These are phyloP conservation scores for Xenotilapia flavipinnis DNA, from an alignment of 2,113 vertebrate species.

Conservation along the genomic window DNA sequence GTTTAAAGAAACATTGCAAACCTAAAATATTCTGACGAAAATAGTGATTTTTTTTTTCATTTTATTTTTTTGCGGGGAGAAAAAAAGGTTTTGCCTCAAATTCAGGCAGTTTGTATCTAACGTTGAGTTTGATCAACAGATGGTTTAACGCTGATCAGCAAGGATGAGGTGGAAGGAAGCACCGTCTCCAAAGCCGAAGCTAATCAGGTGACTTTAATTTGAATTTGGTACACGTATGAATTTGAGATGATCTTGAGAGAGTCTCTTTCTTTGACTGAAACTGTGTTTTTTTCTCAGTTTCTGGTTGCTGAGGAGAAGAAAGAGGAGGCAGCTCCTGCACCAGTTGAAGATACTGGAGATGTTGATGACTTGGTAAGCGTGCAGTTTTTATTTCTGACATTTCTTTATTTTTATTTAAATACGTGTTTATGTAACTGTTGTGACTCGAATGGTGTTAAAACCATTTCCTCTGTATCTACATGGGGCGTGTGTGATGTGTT, in stretches of 20 bases:
- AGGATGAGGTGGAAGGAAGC: conserved; percentile 82
- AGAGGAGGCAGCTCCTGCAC: conserved; percentile 38
- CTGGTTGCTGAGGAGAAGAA: conserved; percentile 72
- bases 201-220: conserved; percentile 73
- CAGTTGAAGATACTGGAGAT: conserved; percentile 78
- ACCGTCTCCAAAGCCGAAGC: conserved; percentile 79
- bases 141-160: conserved; percentile 83
- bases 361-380: conserved; percentile 89
- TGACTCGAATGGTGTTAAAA: not conserved
- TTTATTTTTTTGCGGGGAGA: not conserved
- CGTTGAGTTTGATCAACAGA: conserved; percentile 70
- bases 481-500: not conserved
- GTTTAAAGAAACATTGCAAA: not conserved
- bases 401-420: not conserved
- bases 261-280: not conserved
- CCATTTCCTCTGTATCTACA: not conserved
- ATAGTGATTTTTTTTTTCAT: not conserved
- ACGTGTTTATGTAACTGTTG: not conserved
- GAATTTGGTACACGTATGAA: not conserved
- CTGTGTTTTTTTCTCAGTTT: conserved; percentile 70
- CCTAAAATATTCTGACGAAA: not conserved
- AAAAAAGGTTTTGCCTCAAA: not conserved
- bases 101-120: not conserved
- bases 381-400: not conserved
- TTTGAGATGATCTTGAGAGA: not conserved